A percentile compares a stretch with the other conserved stretches of the same genome.
These are phyloP conservation scores for Frankliniella fusca DNA, from an alignment of 2,888 invertebrate genomes.

Conservation along the genomic window DNA sequence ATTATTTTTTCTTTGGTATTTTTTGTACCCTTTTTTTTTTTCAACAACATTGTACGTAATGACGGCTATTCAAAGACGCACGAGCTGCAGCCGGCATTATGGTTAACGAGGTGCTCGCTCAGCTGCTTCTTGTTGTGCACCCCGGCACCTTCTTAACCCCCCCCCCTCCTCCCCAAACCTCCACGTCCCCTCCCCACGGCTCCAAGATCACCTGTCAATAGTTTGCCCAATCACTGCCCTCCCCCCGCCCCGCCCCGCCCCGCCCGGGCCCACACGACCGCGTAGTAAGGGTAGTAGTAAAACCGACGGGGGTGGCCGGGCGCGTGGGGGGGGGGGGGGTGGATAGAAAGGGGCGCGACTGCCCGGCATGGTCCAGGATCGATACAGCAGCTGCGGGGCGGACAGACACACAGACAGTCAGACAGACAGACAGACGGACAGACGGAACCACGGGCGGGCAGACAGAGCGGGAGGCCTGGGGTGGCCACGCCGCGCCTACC, in stretches of 20 bases:
- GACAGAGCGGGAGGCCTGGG: neutral
- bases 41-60: no score
- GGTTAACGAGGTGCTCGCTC: no score
- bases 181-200: neutral
- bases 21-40: no score
- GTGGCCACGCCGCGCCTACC: neutral
- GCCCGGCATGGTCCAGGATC: constrained; percentile 19
- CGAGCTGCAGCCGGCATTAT: no score
- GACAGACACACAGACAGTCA: neutral
- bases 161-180: neutral
- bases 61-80: no score
- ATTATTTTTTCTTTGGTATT: no score
- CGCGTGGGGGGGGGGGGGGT: neutral
- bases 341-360: neutral
- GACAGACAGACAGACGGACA: neutral
- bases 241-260: neutral
- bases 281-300: constrained; percentile 20
- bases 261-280: neutral
- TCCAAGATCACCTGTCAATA: constrained; percentile 17
- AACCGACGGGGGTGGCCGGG: neutral
- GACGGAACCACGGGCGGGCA: neutral
- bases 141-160: neutral
- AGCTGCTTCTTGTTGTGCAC: no score
- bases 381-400: constrained; percentile 7
- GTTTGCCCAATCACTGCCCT: neutral